phyloP scores from a whole-genome alignment of 2,113 vertebrate genomes.

The human (Homo sapiens) region GRCh38 chr14:54804501-54805000 shows the following conservation, averaged over 20 bases:
- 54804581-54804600: neutral
- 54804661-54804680: neutral
- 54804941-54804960: neutral
- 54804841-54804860: neutral
- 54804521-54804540: neutral
- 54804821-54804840: neutral
- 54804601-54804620: slow-evolving; percentile 41
- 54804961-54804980: fast-evolving
- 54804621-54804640: slow-evolving; percentile 24
- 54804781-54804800: slow-evolving; percentile 42
- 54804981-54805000: neutral
- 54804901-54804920: neutral
- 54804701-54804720: slow-evolving; percentile 54
- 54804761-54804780: neutral
- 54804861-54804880: fast-evolving
- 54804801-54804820: neutral
- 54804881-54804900: neutral
- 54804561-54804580: neutral
- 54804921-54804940: neutral
- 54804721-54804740: slow-evolving; percentile 63
- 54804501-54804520: neutral
- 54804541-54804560: neutral
- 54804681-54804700: neutral
- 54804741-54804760: slow-evolving; percentile 43
- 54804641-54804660: neutral